These are phyloP conservation scores for Apotomis betuletana DNA, from an alignment of 2,888 invertebrate species.

Conservation along the genomic window DNA sequence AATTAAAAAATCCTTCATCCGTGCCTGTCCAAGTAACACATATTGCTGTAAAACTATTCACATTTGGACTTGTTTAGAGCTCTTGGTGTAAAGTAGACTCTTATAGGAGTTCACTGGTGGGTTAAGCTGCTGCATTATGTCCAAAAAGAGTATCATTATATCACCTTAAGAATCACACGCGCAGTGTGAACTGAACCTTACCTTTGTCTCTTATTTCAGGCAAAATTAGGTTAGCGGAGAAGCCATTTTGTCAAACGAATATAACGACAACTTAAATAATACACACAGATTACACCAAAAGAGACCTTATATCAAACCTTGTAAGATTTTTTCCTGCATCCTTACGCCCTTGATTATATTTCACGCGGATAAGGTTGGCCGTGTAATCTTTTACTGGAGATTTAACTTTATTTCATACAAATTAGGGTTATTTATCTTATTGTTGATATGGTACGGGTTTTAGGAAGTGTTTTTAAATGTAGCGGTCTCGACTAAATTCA, in stretches of 20 bases:
- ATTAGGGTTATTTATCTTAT: not conserved
- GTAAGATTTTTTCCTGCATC: not conserved
- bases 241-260: constrained; percentile 28
- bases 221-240: constrained; percentile 28
- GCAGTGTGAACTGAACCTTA: not conserved
- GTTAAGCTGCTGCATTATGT: no score
- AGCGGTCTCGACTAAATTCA: constrained; percentile 6
- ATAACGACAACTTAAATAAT: constrained; percentile 9
- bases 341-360: not conserved
- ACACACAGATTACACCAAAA: not conserved
- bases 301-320: not conserved
- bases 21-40: no score
- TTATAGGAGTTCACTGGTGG: no score
- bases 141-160: no score
- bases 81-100: no score
- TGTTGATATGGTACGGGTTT: not conserved
- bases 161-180: not conserved
- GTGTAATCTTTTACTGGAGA: not conserved
- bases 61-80: no score
- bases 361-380: not conserved
- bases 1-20: no score
- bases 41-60: no score
- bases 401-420: not conserved
- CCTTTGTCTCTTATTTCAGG: constrained; percentile 18
- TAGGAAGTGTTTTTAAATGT: constrained; percentile 8